Evolutionary conservation across 1,140 invertebrate species (phyloP).

Genomic region (Drosophila mojavensis): DNA sequence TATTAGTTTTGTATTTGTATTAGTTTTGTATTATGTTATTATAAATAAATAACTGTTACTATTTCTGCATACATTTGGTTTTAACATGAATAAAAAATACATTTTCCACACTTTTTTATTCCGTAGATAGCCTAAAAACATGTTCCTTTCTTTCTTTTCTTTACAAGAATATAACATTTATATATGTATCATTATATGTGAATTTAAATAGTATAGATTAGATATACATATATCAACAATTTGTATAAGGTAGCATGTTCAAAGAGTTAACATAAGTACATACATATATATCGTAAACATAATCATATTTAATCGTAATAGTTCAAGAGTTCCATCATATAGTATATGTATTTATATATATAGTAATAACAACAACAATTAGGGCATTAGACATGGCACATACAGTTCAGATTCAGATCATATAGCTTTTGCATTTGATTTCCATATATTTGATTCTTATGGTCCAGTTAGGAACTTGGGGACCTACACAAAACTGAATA

Average conservation of each 20-base stretch:
- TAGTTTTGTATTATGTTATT: slow-evolving; percentile 32
- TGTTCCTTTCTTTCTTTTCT: slow-evolving; percentile 38
- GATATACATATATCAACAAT: slow-evolving; percentile 81
- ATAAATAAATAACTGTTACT: slow-evolving; percentile 57
- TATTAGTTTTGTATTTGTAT: slow-evolving; percentile 36
- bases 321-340: slow-evolving; percentile 50
- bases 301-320: slow-evolving; percentile 59
- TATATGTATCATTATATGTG: slow-evolving; percentile 43
- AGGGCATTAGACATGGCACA: slow-evolving; percentile 76
- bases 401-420: slow-evolving; percentile 74
- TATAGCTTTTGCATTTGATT: slow-evolving; percentile 15
- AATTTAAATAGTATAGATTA: slow-evolving; percentile 45
- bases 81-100: slow-evolving; percentile 78
- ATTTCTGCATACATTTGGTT: neutral
- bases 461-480: slow-evolving; percentile 35
- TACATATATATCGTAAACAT: slow-evolving; percentile 49
- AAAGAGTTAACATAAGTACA: slow-evolving; percentile 60
- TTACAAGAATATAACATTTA: slow-evolving; percentile 69
- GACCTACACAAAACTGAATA: slow-evolving; percentile 23
- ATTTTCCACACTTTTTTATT: slow-evolving; percentile 54
- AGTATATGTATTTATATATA: slow-evolving; percentile 36
- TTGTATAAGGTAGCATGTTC: slow-evolving; percentile 75
- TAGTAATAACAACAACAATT: slow-evolving; percentile 74
- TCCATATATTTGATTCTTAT: slow-evolving; percentile 10
- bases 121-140: slow-evolving; percentile 16